These are phyloP conservation scores for Agonopterix subpropinquella DNA, from an alignment of 2,888 invertebrate genomes.

Conservation along the genomic window DNA sequence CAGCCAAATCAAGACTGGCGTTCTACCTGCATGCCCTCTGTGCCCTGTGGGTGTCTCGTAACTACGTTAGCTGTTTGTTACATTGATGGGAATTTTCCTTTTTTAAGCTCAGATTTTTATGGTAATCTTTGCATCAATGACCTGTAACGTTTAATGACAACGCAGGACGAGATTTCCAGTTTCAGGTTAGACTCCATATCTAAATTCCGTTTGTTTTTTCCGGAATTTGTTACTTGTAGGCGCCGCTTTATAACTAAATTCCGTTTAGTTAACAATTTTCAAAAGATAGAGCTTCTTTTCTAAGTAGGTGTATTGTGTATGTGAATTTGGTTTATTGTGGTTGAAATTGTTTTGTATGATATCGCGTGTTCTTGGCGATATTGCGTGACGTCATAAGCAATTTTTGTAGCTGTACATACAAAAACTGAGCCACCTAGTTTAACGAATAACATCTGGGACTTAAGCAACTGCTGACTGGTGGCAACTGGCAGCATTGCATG, in stretches of 20 bases:
- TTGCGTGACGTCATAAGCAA: too few relatives aligned
- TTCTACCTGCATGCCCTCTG: not conserved
- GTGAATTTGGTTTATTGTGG: not conserved
- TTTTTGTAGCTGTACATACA: not conserved
- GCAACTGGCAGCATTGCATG: constrained; percentile 22
- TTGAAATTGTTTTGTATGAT: too few relatives aligned
- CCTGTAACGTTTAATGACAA: too few relatives aligned
- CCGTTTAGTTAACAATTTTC: not conserved
- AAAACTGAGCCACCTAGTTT: not conserved
- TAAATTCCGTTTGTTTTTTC: too few relatives aligned
- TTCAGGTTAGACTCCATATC: too few relatives aligned
- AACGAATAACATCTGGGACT: not conserved
- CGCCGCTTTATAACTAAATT: not conserved
- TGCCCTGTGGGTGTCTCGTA: not conserved
- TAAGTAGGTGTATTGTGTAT: not conserved
- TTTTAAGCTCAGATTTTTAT: too few relatives aligned
- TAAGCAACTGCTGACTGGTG: constrained; percentile 14
- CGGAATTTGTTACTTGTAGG: too few relatives aligned
- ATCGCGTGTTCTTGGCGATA: too few relatives aligned
- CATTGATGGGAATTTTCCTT: too few relatives aligned
- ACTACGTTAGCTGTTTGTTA: not conserved
- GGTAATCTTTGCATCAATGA: too few relatives aligned
- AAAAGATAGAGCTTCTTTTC: not conserved
- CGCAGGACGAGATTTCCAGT: too few relatives aligned
- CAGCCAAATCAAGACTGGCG: constrained; percentile 1